Evolutionary conservation across 2,113 vertebrate genomes (phyloP).

Genomic region (Sceloporus undulatus): DNA sequence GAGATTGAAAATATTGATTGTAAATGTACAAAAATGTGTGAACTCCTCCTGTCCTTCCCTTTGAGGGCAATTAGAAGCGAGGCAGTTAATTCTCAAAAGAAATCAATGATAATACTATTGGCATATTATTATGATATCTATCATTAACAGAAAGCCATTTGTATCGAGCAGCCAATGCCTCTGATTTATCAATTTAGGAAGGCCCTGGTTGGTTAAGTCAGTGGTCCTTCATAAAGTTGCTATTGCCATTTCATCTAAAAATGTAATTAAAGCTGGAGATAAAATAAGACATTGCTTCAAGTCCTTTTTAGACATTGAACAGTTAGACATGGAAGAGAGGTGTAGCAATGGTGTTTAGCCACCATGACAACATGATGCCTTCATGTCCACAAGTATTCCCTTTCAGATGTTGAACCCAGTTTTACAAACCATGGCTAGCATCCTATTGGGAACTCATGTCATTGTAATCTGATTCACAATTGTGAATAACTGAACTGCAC

Average conservation of each 20-base stretch:
- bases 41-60: slow-evolving; percentile 83
- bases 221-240: slow-evolving; percentile 61
- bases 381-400: neutral
- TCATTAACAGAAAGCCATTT: slow-evolving; percentile 76
- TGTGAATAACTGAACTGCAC: too few relatives aligned
- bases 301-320: too few relatives aligned
- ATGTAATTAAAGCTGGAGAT: neutral
- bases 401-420: too few relatives aligned
- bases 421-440: too few relatives aligned
- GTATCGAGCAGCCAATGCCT: slow-evolving; percentile 69
- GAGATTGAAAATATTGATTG: slow-evolving; percentile 95
- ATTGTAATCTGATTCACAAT: too few relatives aligned
- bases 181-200: slow-evolving; percentile 63
- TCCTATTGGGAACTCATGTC: too few relatives aligned
- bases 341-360: neutral
- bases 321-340: neutral
- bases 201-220: slow-evolving; percentile 60
- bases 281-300: neutral
- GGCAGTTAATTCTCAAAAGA: slow-evolving; percentile 79
- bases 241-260: slow-evolving; percentile 40
- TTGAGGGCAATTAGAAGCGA: slow-evolving; percentile 82
- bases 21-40: slow-evolving; percentile 90
- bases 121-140: slow-evolving; percentile 79
- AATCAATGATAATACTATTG: slow-evolving; percentile 78
- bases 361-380: too few relatives aligned